Conservation (phyloP, 2,888 invertebrate species). For the Labia minor region DNA sequence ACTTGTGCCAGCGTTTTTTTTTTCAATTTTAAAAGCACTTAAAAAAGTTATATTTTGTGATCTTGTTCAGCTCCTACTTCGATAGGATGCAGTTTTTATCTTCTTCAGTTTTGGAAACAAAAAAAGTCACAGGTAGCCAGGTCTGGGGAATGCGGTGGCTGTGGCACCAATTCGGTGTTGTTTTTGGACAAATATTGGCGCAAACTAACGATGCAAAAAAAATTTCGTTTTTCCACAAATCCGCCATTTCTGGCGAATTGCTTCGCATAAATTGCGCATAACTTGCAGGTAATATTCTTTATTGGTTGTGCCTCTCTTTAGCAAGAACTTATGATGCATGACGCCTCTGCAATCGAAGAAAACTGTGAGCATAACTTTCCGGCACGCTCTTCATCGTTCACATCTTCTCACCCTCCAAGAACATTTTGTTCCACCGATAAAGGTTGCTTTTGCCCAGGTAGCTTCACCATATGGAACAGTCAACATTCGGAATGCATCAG, state of each 20-base stretch:
- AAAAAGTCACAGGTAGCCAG: no score
- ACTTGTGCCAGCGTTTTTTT: background rate
- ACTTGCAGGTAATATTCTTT: no score
- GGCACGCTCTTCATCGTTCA: background rate
- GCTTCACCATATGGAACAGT: background rate
- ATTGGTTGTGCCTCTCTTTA: background rate
- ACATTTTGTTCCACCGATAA: background rate
- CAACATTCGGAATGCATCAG: background rate
- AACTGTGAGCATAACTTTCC: no score
- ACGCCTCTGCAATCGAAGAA: constrained; percentile 25
- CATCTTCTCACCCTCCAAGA: background rate
- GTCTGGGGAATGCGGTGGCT: no score
- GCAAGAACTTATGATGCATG: constrained; percentile 23
- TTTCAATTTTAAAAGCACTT: background rate
- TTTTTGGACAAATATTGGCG: background rate
- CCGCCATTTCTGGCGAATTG: background rate
- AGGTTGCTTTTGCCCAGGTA: background rate
- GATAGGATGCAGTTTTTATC: background rate
- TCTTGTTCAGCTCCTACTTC: background rate
- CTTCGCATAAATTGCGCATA: background rate
- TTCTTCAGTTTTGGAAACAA: background rate
- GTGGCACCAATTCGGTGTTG: background rate
- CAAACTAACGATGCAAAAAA: no score
- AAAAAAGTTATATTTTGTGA: background rate
- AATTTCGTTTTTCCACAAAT: no score